Percentiles rank a stretch among this genome's conserved stretches.
phyloP scores from a whole-genome alignment of 2,888 invertebrate species.

The Papilio protenor region DNA sequence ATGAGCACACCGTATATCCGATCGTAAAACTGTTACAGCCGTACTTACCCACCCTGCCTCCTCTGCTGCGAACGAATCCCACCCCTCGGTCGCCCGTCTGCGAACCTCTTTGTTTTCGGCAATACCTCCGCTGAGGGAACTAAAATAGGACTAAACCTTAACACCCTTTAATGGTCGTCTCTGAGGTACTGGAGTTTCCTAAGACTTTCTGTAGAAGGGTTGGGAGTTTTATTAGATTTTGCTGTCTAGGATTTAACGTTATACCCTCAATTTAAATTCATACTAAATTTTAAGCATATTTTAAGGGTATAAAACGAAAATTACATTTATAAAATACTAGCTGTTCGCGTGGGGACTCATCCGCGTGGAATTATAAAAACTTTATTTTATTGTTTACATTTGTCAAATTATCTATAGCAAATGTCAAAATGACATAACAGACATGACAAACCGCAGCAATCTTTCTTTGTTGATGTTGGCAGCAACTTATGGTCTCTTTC shows the following conservation, averaged over 20 bases:
- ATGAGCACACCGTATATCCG: conserved; percentile 78
- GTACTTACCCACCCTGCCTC: conserved; percentile 57
- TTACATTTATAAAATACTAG: neutral
- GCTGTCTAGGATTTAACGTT: conserved; percentile 24
- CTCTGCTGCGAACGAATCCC: conserved; percentile 39
- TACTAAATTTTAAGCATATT: neutral
- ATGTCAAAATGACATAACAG: too few relatives aligned
- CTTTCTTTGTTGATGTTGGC: too few relatives aligned
- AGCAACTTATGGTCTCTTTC: too few relatives aligned
- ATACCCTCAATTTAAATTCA: neutral
- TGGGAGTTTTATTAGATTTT: conserved; percentile 52
- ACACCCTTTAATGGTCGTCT: conserved; percentile 79
- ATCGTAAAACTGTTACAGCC: conserved; percentile 81
- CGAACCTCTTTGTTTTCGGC: conserved; percentile 80
- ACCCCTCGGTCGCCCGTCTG: conserved; percentile 60
- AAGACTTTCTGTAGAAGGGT: conserved; percentile 61
- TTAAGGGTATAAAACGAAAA: neutral
- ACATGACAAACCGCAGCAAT: too few relatives aligned
- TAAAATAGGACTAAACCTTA: conserved; percentile 74
- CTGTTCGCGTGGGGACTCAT: neutral
- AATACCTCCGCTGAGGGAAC: conserved; percentile 69
- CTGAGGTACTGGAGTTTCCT: conserved; percentile 61
- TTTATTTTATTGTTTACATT: too few relatives aligned
- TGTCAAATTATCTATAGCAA: too few relatives aligned
- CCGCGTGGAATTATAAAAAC: too few relatives aligned